Base-by-base conservation (phyloP, 2,113 vertebrate genomes). In the Anseranas semipalmata region DNA sequence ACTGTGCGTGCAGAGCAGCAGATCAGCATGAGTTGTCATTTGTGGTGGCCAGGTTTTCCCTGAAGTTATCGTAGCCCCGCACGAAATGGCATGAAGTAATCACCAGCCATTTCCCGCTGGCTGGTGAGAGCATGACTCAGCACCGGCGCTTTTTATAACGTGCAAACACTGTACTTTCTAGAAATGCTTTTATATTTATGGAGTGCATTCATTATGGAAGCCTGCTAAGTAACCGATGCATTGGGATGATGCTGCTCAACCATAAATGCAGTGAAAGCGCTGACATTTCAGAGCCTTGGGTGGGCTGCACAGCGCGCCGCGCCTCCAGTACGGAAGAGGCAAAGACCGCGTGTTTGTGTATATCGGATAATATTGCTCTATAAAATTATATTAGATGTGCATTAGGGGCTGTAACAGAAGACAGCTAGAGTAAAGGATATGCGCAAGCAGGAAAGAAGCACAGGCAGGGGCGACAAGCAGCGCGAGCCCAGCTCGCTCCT, bases 11-110 rank as follows among this genome's bases (percentile, higher is more conserved):
- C 18, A 5, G 87, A 93, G 93, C 91, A 90, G 90, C 95, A 37
- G 70, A 96, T 87, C 94, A 97, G 95, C 93, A 4, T 25, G 94
- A 94, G 87, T 89, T 96, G 94, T 95, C 95, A 94, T 48, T 89
- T 87, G 85, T 87, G 94, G 95, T 96, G 95, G 77, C 76, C 85
- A 58, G 43, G 0, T 83, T 94, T 89, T 94, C 94, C 90, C 96
- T 89, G 74, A 94, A 95, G 93, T 97, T 95, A 92, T 89, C 45
- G 8, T 72, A 94, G 75, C 71, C 91, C 87, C 81, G 30, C 79
- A 62, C 63, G 77, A 79, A 80, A 81, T 70, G 93, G 88, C 91
- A 81, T 8, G 58, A 90, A 94, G 87, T 88, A 90, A 93, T 91
- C 85, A 48, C 87, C 48, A 41, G 70, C 94, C 80, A 10, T 92